These are phyloP conservation scores for Cnemophilus loriae DNA, from an alignment of 2,113 vertebrate species.

Conservation along the genomic window DNA sequence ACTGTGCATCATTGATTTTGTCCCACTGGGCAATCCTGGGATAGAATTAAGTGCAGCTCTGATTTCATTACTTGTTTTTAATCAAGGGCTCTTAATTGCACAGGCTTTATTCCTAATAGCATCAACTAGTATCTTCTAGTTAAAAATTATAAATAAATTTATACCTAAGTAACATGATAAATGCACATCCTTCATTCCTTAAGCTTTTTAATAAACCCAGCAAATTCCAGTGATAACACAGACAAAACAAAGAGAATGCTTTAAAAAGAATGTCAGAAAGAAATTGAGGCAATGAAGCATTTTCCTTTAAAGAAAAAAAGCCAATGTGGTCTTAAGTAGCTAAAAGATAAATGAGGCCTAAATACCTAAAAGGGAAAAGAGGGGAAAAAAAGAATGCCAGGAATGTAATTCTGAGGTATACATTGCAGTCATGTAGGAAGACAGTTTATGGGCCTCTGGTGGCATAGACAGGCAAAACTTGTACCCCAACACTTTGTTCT, in stretches of 20 bases:
- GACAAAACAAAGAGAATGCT: conserved; percentile 32
- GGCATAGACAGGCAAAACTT: conserved; percentile 45
- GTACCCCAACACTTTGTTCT: conserved; percentile 38
- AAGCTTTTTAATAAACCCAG: conserved; percentile 57
- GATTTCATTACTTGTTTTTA: conserved; percentile 44
- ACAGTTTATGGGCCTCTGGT: conserved; percentile 57
- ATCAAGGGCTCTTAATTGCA: conserved; percentile 32
- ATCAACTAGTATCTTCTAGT: conserved; percentile 15
- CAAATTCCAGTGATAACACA: conserved; percentile 42
- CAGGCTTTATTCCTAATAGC: conserved; percentile 2
- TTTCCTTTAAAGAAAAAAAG: conserved; percentile 3
- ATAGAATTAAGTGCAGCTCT: neutral
- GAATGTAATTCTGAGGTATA: conserved; percentile 65
- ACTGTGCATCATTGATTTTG: conserved; percentile 3
- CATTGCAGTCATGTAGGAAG: conserved; percentile 50
- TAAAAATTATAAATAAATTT: conserved; percentile 10
- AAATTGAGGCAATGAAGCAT: conserved; percentile 64
- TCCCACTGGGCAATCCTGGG: neutral
- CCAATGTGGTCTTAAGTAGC: conserved; percentile 11
- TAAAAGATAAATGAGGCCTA: conserved; percentile 54
- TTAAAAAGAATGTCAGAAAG: conserved; percentile 57
- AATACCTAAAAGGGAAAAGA: conserved; percentile 20
- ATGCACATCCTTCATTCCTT: neutral
- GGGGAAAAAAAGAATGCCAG: neutral
- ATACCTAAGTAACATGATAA: neutral